These are phyloP conservation scores for Xyrichtys novacula DNA, from an alignment of 2,797 vertebrate species.

Conservation along the genomic window DNA sequence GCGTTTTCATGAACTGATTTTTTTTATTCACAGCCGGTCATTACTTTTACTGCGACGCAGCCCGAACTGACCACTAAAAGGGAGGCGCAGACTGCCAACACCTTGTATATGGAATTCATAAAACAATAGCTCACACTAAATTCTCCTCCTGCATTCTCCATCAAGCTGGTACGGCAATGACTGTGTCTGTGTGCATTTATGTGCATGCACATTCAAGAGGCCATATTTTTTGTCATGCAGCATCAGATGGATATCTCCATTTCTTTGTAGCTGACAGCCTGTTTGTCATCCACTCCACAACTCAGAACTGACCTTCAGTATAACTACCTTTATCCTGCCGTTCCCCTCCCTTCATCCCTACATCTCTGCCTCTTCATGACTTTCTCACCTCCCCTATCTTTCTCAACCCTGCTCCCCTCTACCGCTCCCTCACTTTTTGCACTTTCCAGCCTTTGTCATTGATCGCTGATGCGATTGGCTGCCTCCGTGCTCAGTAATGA, in stretches of 20 bases:
- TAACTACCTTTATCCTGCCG: slow-evolving; percentile 76
- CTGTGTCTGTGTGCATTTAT: slow-evolving; percentile 65
- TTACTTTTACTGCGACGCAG: slow-evolving; percentile 69
- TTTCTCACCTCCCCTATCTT: slow-evolving; percentile 62
- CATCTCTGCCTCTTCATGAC: slow-evolving; percentile 58
- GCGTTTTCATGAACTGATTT: slow-evolving; percentile 68
- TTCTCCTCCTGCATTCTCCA: slow-evolving; percentile 85
- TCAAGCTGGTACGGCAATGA: slow-evolving; percentile 73
- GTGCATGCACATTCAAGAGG: slow-evolving; percentile 62
- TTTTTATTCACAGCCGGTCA: slow-evolving; percentile 64
- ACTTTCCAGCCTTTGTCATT: slow-evolving; percentile 97
- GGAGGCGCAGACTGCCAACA: slow-evolving; percentile 71
- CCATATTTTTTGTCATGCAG: slow-evolving; percentile 86
- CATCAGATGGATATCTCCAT: slow-evolving; percentile 88
- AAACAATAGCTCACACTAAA: slow-evolving; percentile 83
- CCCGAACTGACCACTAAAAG: slow-evolving; percentile 72
- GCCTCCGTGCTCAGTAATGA: slow-evolving; percentile 99
- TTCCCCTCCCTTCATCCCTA: slow-evolving; percentile 82
- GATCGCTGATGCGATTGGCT: slow-evolving; percentile 99
- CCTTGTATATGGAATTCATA: slow-evolving; percentile 86
- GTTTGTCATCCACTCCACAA: slow-evolving; percentile 91
- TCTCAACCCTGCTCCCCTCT: slow-evolving; percentile 47
- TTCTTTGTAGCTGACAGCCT: slow-evolving; percentile 93
- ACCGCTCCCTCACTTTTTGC: slow-evolving; percentile 72
- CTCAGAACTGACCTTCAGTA: slow-evolving; percentile 94